Percentiles rank a stretch among this genome's conserved stretches.
These are phyloP conservation scores for Polydrusus tereticollis DNA, from an alignment of 2,888 invertebrate species.

Conservation along the genomic window DNA sequence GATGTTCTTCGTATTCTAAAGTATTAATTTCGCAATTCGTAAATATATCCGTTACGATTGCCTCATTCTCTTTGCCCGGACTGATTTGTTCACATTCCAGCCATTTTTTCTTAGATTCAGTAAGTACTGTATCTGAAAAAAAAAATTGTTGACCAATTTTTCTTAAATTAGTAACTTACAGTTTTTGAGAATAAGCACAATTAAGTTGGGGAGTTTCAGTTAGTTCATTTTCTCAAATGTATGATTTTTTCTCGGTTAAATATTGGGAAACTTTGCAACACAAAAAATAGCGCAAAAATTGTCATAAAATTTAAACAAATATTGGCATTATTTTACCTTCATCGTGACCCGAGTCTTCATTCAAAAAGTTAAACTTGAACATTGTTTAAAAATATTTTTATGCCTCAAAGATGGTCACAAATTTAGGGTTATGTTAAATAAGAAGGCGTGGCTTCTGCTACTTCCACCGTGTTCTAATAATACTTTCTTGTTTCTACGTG, in stretches of 20 bases:
- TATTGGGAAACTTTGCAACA: no score
- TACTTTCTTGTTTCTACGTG: no score
- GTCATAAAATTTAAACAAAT: no score
- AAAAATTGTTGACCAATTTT: no score
- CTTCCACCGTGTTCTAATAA: no score
- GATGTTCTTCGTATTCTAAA: conserved; percentile 53
- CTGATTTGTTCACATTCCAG: conserved; percentile 48
- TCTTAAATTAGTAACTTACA: no score
- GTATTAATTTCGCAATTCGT: conserved; percentile 41
- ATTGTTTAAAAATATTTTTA: conserved; percentile 37
- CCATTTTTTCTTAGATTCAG: conserved; percentile 33
- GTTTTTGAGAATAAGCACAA: no score
- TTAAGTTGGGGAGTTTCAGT: no score
- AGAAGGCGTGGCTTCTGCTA: not conserved
- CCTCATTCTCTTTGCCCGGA: conserved; percentile 25
- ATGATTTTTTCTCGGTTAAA: no score
- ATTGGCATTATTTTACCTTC: conserved; percentile 32
- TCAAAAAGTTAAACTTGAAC: conserved; percentile 55
- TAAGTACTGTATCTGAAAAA: conserved; percentile 28
- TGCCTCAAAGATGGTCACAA: not conserved
- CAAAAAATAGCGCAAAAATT: no score
- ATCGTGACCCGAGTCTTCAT: conserved; percentile 32
- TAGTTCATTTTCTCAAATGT: no score
- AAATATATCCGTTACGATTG: conserved; percentile 44
- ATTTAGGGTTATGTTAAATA: not conserved